Conservation (phyloP, 1,140 invertebrate species). For the Geopemphigus sp. region DNA sequence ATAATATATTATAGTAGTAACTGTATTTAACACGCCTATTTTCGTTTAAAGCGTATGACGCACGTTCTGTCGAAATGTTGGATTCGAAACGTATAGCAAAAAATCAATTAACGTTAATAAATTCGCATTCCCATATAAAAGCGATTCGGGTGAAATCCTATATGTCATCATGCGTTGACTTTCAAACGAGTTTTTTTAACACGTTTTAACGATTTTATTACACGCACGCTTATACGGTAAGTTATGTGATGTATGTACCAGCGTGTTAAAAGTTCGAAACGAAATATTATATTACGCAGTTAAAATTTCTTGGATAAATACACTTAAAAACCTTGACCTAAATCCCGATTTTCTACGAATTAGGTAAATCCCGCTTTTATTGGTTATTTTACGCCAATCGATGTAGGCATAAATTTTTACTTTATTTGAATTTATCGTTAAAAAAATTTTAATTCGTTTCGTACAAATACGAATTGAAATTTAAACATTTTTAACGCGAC, state of each 20-base stretch:
- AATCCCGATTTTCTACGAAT: not conserved
- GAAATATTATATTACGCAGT: not conserved
- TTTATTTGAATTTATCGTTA: no score
- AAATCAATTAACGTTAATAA: constrained; percentile 6
- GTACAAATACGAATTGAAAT: no score
- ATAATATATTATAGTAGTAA: not conserved
- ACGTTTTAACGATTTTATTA: not conserved
- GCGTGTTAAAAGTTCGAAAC: not conserved
- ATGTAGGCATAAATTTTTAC: no score
- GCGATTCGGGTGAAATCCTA: not conserved
- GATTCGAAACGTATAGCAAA: not conserved
- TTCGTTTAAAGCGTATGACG: not conserved
- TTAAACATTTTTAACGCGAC: no score
- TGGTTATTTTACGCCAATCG: no score
- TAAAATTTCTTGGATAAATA: not conserved
- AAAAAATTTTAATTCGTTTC: no score
- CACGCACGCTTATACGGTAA: not conserved
- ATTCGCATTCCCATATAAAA: constrained; percentile 6
- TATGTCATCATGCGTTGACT: not conserved
- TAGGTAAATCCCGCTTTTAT: no score
- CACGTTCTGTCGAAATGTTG: no score
- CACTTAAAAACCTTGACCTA: not conserved
- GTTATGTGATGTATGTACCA: no score
- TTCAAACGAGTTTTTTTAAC: constrained; percentile 18
- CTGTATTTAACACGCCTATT: not conserved